Conservation (phyloP, 2,113 vertebrate species). For the Cebidichthys violaceus region DNA sequence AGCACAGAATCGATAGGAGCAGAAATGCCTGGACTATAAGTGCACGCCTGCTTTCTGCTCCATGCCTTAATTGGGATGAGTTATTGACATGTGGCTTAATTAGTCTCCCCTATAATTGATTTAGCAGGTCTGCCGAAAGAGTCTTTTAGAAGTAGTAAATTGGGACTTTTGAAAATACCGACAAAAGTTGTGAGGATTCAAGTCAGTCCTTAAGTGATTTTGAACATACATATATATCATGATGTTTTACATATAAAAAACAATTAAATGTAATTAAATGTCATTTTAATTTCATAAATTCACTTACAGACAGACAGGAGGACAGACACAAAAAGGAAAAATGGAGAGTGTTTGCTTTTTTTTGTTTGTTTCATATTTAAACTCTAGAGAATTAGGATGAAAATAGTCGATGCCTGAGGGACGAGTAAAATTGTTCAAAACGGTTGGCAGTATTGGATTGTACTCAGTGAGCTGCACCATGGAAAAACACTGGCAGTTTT, state of each 20-base stretch:
- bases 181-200: neutral
- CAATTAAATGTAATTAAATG: neutral
- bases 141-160: neutral
- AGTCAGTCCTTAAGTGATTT: neutral
- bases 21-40: conserved; percentile 29
- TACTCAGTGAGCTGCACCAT: neutral
- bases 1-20: conserved; percentile 67
- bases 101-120: conserved; percentile 67
- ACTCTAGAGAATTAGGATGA: neutral
- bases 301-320: neutral
- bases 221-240: neutral
- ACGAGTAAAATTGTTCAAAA: neutral
- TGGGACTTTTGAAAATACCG: neutral
- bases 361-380: neutral
- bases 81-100: conserved; percentile 77
- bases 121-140: conserved; percentile 13
- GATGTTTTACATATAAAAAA: neutral
- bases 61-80: conserved; percentile 77
- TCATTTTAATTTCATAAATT: neutral
- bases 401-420: neutral
- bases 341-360: neutral
- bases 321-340: neutral
- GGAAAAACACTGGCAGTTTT: conserved; percentile 17
- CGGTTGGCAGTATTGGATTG: neutral
- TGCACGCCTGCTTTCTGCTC: conserved; percentile 58